phyloP scores from a whole-genome alignment of 2,113 vertebrate species.

The Maccullochella peelii region DNA sequence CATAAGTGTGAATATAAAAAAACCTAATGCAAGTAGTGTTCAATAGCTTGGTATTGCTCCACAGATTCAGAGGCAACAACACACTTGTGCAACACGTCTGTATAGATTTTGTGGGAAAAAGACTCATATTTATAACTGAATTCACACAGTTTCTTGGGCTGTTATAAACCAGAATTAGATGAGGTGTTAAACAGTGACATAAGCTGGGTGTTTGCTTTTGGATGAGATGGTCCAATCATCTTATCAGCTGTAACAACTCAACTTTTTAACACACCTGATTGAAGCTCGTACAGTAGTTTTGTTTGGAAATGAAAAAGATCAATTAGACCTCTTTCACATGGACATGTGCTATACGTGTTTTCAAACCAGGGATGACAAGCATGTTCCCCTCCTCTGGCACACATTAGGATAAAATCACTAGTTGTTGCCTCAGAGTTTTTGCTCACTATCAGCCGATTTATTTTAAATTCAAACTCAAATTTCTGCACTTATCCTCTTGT shows the following conservation, averaged over 20 bases:
- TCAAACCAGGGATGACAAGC: neutral
- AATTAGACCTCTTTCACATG: neutral
- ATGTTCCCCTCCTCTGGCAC: neutral
- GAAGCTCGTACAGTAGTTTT: neutral
- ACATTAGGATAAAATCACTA: neutral
- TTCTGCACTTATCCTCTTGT: neutral
- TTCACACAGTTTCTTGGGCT: neutral
- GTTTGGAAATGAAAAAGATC: neutral
- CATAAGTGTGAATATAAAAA: neutral
- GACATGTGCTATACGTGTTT: neutral
- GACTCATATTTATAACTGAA: neutral
- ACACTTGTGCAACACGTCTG: neutral
- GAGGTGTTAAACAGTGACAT: neutral
- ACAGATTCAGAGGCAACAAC: neutral
- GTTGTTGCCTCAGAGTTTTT: neutral
- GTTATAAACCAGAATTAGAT: slow-evolving; percentile 1
- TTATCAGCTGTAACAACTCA: neutral
- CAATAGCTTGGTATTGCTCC: neutral
- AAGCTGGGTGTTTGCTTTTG: neutral
- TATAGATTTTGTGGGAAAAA: neutral
- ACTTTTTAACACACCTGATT: neutral
- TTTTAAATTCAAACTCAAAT: neutral
- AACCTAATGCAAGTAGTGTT: too few relatives aligned
- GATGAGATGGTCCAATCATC: neutral
- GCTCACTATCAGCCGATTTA: neutral